Conservation (phyloP, 1,140 invertebrate species). For the Drosophila orena region DNA sequence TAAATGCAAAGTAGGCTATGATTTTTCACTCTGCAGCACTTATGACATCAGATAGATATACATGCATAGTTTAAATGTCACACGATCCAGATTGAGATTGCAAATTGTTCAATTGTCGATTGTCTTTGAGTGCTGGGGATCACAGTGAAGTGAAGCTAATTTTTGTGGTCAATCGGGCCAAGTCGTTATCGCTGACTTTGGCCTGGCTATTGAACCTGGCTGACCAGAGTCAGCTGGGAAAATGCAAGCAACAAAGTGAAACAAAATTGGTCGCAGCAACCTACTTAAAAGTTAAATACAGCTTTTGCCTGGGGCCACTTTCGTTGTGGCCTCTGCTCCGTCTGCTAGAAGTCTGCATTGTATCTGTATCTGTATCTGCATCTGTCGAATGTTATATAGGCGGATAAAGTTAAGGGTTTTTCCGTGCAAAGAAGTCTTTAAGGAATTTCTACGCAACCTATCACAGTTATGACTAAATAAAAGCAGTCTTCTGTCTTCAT, state of each 20-base stretch:
- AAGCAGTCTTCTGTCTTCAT: too few relatives aligned
- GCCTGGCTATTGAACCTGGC: slow-evolving; percentile 68
- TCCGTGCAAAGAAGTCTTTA: not conserved
- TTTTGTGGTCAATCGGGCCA: slow-evolving; percentile 53
- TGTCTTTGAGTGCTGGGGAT: slow-evolving; percentile 43
- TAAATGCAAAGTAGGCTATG: not conserved
- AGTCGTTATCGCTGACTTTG: slow-evolving; percentile 53
- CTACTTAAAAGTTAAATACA: slow-evolving; percentile 71
- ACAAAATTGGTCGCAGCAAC: slow-evolving; percentile 51
- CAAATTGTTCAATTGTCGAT: slow-evolving; percentile 46
- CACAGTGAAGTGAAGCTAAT: slow-evolving; percentile 63
- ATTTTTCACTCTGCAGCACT: slow-evolving; percentile 23
- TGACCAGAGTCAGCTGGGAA: slow-evolving; percentile 45
- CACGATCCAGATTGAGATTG: slow-evolving; percentile 59
- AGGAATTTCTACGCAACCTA: not conserved
- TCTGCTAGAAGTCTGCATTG: too few relatives aligned
- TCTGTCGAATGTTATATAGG: not conserved
- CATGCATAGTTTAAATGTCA: slow-evolving; percentile 65
- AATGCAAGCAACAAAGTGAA: slow-evolving; percentile 16
- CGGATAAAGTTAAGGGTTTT: too few relatives aligned
- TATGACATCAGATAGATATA: slow-evolving; percentile 36
- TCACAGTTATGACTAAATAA: too few relatives aligned
- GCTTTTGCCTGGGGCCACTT: slow-evolving; percentile 62
- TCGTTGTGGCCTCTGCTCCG: slow-evolving; percentile 54
- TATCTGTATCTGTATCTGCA: too few relatives aligned